Evolutionary conservation across 2,797 vertebrate species (phyloP).

Genomic region (Bradypus variegatus): DNA sequence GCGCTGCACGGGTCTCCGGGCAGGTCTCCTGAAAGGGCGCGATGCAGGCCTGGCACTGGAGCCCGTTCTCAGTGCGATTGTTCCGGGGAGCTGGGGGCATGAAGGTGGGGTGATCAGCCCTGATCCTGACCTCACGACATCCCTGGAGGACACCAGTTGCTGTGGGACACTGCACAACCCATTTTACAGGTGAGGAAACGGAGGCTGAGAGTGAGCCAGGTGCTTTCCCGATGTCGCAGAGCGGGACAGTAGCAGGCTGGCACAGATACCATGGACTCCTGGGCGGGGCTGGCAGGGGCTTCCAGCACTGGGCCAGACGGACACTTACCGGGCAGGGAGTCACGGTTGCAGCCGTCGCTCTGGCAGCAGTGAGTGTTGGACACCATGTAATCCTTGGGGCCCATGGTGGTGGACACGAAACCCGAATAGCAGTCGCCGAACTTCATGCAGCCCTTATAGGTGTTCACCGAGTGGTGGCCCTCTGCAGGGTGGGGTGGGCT

Average conservation of each 20-base stretch:
- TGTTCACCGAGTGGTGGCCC: conserved; percentile 35
- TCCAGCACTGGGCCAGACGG: rapidly evolving
- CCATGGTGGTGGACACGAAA: conserved; percentile 56
- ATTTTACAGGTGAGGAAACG: neutral
- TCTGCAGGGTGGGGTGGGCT: conserved; percentile 11
- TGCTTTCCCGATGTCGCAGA: rapidly evolving
- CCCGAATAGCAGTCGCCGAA: conserved; percentile 38
- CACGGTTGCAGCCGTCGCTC: conserved; percentile 45
- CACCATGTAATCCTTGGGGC: conserved; percentile 53
- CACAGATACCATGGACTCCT: neutral
- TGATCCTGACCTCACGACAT: neutral
- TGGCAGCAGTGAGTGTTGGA: conserved; percentile 59
- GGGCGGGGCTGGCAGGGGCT: neutral
- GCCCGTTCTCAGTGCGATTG: conserved; percentile 54
- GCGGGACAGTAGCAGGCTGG: rapidly evolving
- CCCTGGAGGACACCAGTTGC: neutral
- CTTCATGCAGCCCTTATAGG: conserved; percentile 56
- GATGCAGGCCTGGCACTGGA: conserved; percentile 55
- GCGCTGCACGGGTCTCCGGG: neutral
- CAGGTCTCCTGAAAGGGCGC: conserved; percentile 49
- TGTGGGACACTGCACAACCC: neutral
- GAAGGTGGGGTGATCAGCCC: neutral
- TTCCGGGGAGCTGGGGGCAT: conserved; percentile 37
- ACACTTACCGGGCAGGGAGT: neutral
- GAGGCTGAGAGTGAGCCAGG: neutral